Evolutionary conservation across 1,140 invertebrate species (phyloP).

Genomic region (Drosophila kurseongensis): DNA sequence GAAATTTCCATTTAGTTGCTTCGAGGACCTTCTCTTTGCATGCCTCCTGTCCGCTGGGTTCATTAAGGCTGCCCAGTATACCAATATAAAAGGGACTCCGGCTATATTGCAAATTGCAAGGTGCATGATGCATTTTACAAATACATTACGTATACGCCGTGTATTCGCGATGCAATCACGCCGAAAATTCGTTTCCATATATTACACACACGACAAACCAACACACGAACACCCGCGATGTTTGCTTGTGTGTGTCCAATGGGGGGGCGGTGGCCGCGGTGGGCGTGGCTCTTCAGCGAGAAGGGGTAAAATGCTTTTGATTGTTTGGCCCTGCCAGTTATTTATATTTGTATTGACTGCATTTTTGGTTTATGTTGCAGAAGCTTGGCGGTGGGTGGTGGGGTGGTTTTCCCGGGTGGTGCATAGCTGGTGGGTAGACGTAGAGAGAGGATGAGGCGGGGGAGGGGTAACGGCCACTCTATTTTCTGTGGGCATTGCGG

Average conservation of each 20-base stretch:
- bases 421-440: background rate
- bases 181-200: slow-evolving; percentile 61
- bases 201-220: slow-evolving; percentile 33
- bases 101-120: slow-evolving; percentile 19
- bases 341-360: slow-evolving; percentile 62
- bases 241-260: background rate
- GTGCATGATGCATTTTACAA: slow-evolving; percentile 44
- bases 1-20: slow-evolving; percentile 21
- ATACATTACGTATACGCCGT: slow-evolving; percentile 61
- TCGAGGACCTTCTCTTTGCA: background rate
- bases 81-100: background rate
- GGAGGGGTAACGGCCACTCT: background rate
- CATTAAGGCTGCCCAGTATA: slow-evolving; percentile 13
- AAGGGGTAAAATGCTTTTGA: slow-evolving; percentile 53
- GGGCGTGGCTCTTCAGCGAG: background rate
- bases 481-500: slow-evolving; percentile 27
- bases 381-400: background rate
- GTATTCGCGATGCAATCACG: slow-evolving; percentile 58
- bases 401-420: background rate
- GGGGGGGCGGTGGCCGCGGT: background rate
- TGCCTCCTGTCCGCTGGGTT: slow-evolving; percentile 16
- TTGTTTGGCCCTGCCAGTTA: slow-evolving; percentile 57
- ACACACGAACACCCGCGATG: slow-evolving; percentile 12
- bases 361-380: slow-evolving; percentile 58
- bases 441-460: background rate